Evolutionary conservation across 2,888 invertebrate species (phyloP).

Genomic region (Heteropelma amictum): DNA sequence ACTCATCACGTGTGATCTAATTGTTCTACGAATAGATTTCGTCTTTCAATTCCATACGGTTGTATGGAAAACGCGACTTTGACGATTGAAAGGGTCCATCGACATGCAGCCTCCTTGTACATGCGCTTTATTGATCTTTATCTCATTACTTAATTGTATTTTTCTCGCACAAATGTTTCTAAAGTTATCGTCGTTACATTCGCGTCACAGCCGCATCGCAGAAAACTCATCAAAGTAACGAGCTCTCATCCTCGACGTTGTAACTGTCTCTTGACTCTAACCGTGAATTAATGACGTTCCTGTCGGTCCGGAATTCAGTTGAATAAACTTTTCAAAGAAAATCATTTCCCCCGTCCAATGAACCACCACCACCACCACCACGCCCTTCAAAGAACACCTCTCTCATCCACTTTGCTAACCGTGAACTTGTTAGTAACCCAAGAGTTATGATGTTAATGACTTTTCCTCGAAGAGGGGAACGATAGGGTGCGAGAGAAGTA

Average conservation of each 20-base stretch:
- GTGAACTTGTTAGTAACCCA: conserved; percentile 35
- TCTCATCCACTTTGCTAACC: conserved; percentile 33
- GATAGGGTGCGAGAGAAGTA: neutral
- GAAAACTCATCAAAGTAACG: conserved; percentile 47
- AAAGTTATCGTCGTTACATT: neutral
- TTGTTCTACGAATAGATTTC: no score
- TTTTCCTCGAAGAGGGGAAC: conserved; percentile 17
- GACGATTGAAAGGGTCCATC: no score
- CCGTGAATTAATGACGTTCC: conserved; percentile 51
- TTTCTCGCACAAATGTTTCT: neutral
- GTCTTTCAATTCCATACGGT: no score
- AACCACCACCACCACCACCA: neutral
- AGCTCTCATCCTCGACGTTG: conserved; percentile 33
- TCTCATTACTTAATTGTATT: neutral
- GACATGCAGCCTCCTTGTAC: no score
- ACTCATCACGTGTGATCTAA: no score
- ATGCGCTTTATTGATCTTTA: no score
- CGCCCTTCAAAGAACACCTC: neutral
- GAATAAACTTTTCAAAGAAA: conserved; percentile 49
- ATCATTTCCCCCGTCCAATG: conserved; percentile 32
- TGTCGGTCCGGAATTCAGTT: conserved; percentile 25
- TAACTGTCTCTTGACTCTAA: conserved; percentile 31
- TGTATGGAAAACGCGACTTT: no score
- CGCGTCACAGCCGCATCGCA: neutral
- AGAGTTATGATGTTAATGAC: conserved; percentile 51